These are phyloP conservation scores for Chaenogobius annularis DNA, from an alignment of 2,113 vertebrate species.

Conservation along the genomic window DNA sequence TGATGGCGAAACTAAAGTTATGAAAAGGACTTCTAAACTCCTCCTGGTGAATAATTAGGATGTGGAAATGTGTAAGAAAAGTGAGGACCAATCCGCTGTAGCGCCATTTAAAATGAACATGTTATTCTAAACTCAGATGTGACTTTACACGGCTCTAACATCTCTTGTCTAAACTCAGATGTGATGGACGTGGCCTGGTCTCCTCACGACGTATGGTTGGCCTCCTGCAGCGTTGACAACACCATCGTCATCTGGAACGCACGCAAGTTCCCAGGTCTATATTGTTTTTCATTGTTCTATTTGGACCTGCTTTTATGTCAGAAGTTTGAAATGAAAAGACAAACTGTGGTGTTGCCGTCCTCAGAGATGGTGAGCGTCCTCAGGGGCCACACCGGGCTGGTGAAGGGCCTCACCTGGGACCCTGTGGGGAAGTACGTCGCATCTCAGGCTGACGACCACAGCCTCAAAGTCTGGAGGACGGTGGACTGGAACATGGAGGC, in stretches of 20 bases:
- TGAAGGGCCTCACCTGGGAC: slow-evolving; percentile 98
- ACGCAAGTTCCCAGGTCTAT: slow-evolving; percentile 93
- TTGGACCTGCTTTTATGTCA: too few species aligned
- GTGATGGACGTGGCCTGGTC: slow-evolving; percentile 99
- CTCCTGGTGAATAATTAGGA: too few species aligned
- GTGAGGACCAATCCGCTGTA: too few species aligned
- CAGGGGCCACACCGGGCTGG: slow-evolving; percentile 92
- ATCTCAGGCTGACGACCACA: slow-evolving; percentile 96
- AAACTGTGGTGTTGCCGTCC: background rate
- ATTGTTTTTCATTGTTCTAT: too few species aligned
- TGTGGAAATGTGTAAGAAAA: too few species aligned
- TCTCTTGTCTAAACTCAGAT: slow-evolving; percentile 72
- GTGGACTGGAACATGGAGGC: slow-evolving; percentile 98
- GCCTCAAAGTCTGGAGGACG: slow-evolving; percentile 95
- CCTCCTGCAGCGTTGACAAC: slow-evolving; percentile 98
- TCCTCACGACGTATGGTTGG: slow-evolving; percentile 95
- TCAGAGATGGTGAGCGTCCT: slow-evolving; percentile 92
- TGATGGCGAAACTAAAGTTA: too few species aligned
- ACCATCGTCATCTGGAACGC: slow-evolving; percentile 99
- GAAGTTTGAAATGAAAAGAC: too few species aligned
- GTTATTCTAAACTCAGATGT: too few species aligned
- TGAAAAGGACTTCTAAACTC: too few species aligned
- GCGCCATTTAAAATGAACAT: too few species aligned
- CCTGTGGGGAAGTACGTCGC: slow-evolving; percentile 98
- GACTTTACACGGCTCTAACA: too few species aligned